phyloP scores from a whole-genome alignment of 2,113 vertebrate genomes.

The Mugil cephalus region DNA sequence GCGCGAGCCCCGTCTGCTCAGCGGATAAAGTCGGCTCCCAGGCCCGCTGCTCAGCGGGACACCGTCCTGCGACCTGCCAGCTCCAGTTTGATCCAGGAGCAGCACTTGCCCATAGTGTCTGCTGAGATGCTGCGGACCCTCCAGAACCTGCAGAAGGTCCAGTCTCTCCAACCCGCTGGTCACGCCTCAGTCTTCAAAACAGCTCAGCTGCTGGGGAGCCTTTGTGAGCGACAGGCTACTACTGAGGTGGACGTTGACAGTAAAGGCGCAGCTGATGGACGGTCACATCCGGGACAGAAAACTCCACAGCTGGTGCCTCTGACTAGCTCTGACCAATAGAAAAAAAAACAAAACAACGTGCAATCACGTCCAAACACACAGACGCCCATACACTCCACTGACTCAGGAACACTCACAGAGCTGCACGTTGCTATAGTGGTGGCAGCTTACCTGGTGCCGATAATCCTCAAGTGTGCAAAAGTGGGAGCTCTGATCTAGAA shows the following conservation, averaged over 20 bases:
- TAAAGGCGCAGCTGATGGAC: constrained; percentile 23
- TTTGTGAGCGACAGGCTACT: constrained; percentile 86
- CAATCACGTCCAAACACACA: not conserved
- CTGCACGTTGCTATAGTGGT: constrained; percentile 29
- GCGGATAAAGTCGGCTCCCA: constrained; percentile 15
- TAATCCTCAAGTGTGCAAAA: not conserved
- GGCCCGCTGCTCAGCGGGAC: constrained; percentile 57
- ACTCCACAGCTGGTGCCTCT: constrained; percentile 89
- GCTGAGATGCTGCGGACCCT: constrained; percentile 92
- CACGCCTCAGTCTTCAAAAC: constrained; percentile 92
- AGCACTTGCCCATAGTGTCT: constrained; percentile 86
- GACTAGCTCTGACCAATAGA: constrained; percentile 81
- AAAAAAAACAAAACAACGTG: constrained; percentile 14
- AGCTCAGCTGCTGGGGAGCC: constrained; percentile 91
- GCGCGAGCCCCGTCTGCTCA: constrained; percentile 4
- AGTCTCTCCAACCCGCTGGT: constrained; percentile 83
- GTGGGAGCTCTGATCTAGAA: constrained; percentile 18
- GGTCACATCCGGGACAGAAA: constrained; percentile 76
- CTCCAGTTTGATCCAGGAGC: constrained; percentile 87
- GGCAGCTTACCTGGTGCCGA: constrained; percentile 13
- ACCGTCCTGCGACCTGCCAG: constrained; percentile 79
- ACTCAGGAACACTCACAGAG: constrained; percentile 68
- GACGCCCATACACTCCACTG: constrained; percentile 51
- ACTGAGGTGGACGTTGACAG: constrained; percentile 32
- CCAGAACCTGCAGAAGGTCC: constrained; percentile 88